Evolutionary conservation across 1,140 invertebrate genomes (phyloP), one percentile per base, ranked within the genome.

Genomic region (Cyphomyrmex costatus): DNA sequence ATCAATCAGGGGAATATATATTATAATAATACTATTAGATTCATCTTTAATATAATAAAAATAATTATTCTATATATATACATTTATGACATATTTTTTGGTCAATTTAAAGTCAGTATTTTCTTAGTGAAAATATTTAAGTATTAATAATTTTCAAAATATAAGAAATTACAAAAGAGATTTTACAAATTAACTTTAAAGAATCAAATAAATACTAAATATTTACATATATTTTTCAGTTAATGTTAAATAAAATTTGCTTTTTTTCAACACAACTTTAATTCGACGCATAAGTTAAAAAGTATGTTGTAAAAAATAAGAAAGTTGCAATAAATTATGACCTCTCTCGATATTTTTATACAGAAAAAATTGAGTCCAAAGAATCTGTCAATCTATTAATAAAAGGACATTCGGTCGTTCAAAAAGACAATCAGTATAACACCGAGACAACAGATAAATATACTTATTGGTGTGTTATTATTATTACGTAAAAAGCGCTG

Each of bases 381-480:
- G 46, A 49, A 49, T 49, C 36, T 16, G 46, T 49, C 14, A 49
- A 49, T 49, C 14, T 49, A 49, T 49, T 3, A 49, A 49, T 49
- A 16, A 49, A 49, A 49, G 36, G 14, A 49, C 14, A 49, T 49
- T 16, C 14, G 46, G 46, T 49, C 46, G 36, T 42, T 42, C 36
- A 42, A 42, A 49, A 49, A 49, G 46, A 49, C 46, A 49, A 49
- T 49, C 46, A 49, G 46, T 49, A 49, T 49, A 49, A 49, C 46
- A 42, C 8, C 36, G 36, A 10, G 8, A 42, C 36, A 42, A 42
- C 36, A 42, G 36, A 42, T 42, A 42, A 42, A 42, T 49, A 27
- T 49, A 16, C 46, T 19, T 10, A 7, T 71, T 36, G 51, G 8
- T 21, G 14, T 88, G n/a, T 73, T 88, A 27, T 73, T 88, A 27